Evolutionary conservation across 1,140 invertebrate genomes (phyloP).

Genomic region (Brachystomella parvula): DNA sequence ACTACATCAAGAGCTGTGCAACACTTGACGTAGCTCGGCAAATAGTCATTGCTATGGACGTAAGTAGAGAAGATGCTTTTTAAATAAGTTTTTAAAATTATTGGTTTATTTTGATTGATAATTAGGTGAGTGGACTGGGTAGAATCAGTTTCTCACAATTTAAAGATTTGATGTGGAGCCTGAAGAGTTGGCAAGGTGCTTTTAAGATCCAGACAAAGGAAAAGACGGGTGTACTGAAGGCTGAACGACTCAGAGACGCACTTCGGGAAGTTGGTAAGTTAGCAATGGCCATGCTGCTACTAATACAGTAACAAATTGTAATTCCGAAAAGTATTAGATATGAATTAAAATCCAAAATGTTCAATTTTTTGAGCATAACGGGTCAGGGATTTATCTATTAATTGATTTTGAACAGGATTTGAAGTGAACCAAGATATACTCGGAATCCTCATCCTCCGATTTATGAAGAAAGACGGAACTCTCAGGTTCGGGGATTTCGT

Average conservation of each 20-base stretch:
- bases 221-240: constrained; percentile 79
- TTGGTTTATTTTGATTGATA: background rate
- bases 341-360: background rate
- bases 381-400: constrained; percentile 5
- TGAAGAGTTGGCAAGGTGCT: constrained; percentile 82
- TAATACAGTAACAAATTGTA: background rate
- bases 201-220: constrained; percentile 86
- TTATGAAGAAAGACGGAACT: constrained; percentile 88
- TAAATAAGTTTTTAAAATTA: background rate
- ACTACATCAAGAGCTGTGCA: constrained; percentile 90
- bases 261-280: constrained; percentile 69
- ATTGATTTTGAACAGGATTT: constrained; percentile 53
- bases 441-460: constrained; percentile 70
- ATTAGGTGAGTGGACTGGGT: constrained; percentile 66
- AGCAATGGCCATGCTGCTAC: no score
- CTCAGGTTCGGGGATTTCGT: constrained; percentile 88
- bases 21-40: constrained; percentile 85
- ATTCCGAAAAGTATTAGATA: background rate
- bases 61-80: constrained; percentile 45
- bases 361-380: background rate
- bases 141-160: constrained; percentile 77
- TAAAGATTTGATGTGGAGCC: constrained; percentile 82
- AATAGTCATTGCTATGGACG: constrained; percentile 78
- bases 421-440: constrained; percentile 74
- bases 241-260: constrained; percentile 74